A percentile compares a stretch with the other conserved stretches of the same genome.
Conservation (phyloP, 2,113 vertebrate genomes). For the Puntigrus tetrazona region DNA sequence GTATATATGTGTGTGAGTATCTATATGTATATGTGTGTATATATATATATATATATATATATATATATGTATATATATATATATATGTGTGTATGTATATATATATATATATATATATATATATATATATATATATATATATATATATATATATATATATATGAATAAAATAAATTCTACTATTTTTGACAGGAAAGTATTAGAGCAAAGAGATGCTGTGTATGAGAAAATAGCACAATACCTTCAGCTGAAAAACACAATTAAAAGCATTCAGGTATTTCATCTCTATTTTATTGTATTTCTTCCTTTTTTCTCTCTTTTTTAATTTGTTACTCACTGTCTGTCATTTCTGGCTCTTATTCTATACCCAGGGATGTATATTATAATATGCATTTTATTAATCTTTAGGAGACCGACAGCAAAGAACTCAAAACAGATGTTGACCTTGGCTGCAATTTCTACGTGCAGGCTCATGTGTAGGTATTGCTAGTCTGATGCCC, state of each 20-base stretch:
- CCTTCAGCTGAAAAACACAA: conserved; percentile 85
- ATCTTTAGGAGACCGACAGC: conserved; percentile 72
- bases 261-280: conserved; percentile 82
- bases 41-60: too few species aligned
- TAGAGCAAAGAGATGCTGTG: conserved; percentile 84
- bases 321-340: not conserved
- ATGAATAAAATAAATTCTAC: not conserved
- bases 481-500: conserved; percentile 50
- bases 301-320: not conserved
- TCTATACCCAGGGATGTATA: not conserved
- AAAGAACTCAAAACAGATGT: conserved; percentile 82
- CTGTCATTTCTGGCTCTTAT: not conserved
- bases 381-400: not conserved
- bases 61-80: too few species aligned
- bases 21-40: too few species aligned
- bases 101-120: too few species aligned
- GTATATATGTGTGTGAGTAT: not conserved
- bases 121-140: too few species aligned
- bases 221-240: conserved; percentile 88
- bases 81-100: not conserved
- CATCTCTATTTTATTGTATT: not conserved
- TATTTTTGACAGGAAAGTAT: conserved; percentile 74
- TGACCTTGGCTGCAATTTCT: conserved; percentile 89
- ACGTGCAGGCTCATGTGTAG: conserved; percentile 87
- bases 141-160: too few species aligned